Conservation (phyloP, 1,140 invertebrate species). For the Pectinophora gossypiella region DNA sequence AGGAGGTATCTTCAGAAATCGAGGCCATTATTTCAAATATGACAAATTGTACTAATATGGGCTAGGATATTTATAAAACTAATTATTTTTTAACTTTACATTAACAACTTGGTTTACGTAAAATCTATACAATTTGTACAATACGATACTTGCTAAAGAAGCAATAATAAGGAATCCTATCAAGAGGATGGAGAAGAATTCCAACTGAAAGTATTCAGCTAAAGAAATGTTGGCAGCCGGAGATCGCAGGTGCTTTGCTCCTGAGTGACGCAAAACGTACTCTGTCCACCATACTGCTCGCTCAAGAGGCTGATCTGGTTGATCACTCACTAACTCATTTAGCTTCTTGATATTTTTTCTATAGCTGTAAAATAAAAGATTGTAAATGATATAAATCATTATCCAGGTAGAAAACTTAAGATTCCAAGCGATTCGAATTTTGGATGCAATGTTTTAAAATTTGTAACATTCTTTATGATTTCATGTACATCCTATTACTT, state of each 20-base stretch:
- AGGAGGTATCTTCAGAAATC: too few species aligned
- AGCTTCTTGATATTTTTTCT: not conserved
- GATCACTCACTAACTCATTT: conserved; percentile 29
- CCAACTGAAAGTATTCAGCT: not conserved
- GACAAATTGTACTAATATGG: not conserved
- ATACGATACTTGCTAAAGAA: not conserved
- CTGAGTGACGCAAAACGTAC: conserved; percentile 66
- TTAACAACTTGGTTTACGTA: not conserved
- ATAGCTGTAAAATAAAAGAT: not conserved
- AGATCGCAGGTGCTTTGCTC: conserved; percentile 25
- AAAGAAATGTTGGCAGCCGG: not conserved
- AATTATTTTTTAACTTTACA: not conserved
- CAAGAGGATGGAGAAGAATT: conserved; percentile 2
- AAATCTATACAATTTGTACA: not conserved
- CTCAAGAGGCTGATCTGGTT: conserved; percentile 50
- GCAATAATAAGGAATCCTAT: not conserved
- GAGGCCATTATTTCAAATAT: not conserved
- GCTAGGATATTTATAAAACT: not conserved
- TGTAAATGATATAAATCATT: too few species aligned
- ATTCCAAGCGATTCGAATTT: too few species aligned
- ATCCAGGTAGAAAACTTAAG: too few species aligned
- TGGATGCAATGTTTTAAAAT: too few species aligned
- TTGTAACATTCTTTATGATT: too few species aligned
- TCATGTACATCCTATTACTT: too few species aligned
- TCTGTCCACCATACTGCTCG: conserved; percentile 74